Evolutionary conservation across 1,140 invertebrate genomes (phyloP), one percentile per base, ranked within the genome.

Genomic region (Centruroides vittatus): DNA sequence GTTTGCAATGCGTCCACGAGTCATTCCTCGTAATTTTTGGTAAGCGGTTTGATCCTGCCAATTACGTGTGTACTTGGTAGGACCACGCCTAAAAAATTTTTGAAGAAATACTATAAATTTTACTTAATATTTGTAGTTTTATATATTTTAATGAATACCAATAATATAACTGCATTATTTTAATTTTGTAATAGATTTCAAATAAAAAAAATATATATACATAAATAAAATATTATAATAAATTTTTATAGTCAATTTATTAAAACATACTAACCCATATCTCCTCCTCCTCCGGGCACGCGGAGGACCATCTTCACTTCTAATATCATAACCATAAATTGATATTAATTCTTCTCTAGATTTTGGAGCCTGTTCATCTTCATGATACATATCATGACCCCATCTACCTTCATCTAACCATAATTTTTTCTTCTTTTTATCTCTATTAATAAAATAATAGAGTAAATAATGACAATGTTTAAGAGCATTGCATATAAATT

Each of bases 21-120:
- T 41, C 41, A 41, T 41, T 5, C 41, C 41, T 41, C 41, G 1
- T 8, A 41, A 41, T 41, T 41, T 41, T 41, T 41, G 76, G 73
- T 93, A 94, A 0, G 89, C 89, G 70, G 88, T 85, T 72, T 89
- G 88, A 71, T 93, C 89, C 72, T 92, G 88, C 89, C 89, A 94
- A 65, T 89, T 90, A 11, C 89, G 78, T 0, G 86, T 89, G 71
- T 94, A 93, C 72, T 92, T 92, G 69, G 85, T 91, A 0, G 89
- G 91, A 5, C 89, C 89, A 59, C 89, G 86, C 0, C 86, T 89
- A 65, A 53, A 68, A 67, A 67, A 67, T 59, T 41, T 41, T 41
- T 41, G 23, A 23, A 23, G 23, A 23, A 68, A 49, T 49, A 58
- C 10, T 47, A 50, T 12, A n/a, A 56, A 58, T 35, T 49, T 35